Evolutionary conservation across 2,888 invertebrate genomes (phyloP).

Genomic region (Leptinotarsa haldemani): DNA sequence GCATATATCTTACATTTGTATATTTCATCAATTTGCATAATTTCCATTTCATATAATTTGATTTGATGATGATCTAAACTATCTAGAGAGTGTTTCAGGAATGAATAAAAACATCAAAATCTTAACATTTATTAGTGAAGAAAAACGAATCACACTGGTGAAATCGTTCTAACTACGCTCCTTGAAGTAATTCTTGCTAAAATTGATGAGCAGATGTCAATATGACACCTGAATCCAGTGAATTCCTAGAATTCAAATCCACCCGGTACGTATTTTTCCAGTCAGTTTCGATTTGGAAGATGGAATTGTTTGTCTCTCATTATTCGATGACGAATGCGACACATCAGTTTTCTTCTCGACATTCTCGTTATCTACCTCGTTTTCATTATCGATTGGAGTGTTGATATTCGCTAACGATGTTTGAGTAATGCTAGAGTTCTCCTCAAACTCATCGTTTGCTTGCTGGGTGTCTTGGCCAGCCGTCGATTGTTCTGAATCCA

Average conservation of each 20-base stretch:
- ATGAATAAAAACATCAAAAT: too few relatives aligned
- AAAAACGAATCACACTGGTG: too few relatives aligned
- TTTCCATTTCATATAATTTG: too few relatives aligned
- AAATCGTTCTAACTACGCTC: too few relatives aligned
- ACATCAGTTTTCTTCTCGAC: constrained; percentile 33
- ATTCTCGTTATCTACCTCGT: constrained; percentile 24
- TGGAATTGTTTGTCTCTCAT: constrained; percentile 33
- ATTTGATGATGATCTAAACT: too few relatives aligned
- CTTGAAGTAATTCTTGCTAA: not conserved
- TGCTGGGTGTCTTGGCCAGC: not conserved
- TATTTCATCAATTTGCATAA: too few relatives aligned
- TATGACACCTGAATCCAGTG: not conserved
- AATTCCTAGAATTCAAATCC: constrained; percentile 44
- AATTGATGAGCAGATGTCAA: not conserved
- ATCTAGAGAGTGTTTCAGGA: too few relatives aligned
- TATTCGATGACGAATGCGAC: constrained; percentile 36
- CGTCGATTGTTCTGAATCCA: constrained; percentile 5
- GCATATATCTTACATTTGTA: too few relatives aligned
- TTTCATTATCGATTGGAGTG: constrained; percentile 4
- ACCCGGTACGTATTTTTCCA: constrained; percentile 48
- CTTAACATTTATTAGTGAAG: too few relatives aligned
- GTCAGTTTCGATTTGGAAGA: constrained; percentile 49
- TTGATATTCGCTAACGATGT: constrained; percentile 12
- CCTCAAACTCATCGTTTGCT: not conserved
- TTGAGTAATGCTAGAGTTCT: not conserved